Percentiles rank a stretch among this genome's conserved stretches.
Evolutionary conservation across 2,113 vertebrate species (phyloP).

Genomic region (Ploceus nigricollis): DNA sequence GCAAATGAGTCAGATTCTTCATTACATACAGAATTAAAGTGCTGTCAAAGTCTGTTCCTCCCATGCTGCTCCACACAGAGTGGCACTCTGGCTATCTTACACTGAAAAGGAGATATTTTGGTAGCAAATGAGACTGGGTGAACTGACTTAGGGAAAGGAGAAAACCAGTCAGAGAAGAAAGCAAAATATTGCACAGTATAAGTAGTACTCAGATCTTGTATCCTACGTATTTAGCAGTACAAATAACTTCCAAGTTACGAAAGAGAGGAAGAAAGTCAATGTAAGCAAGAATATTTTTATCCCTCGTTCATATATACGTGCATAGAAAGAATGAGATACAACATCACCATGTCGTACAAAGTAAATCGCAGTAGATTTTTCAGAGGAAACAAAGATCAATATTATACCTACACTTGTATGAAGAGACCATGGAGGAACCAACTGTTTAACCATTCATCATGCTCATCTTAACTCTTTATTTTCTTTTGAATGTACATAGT

Average conservation of each 20-base stretch:
- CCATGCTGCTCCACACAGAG: not conserved
- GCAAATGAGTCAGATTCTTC: not conserved
- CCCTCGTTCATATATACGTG: accelerated
- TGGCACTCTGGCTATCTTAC: not conserved
- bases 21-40: not conserved
- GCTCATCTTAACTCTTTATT: not conserved
- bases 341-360: not conserved
- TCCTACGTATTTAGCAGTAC: not conserved
- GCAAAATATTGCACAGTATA: not conserved
- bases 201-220: not conserved
- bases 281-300: not conserved
- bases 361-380: not conserved
- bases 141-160: not conserved
- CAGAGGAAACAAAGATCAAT: not conserved
- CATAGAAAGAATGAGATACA: not conserved
- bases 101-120: not conserved
- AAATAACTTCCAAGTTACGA: not conserved
- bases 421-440: not conserved
- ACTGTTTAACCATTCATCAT: not conserved
- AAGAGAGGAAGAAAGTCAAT: not conserved
- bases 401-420: not conserved
- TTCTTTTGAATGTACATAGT: not conserved
- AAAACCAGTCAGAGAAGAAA: not conserved
- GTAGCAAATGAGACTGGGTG: not conserved
- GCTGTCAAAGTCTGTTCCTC: not conserved